Evolutionary conservation across 2,888 invertebrate species (phyloP), one percentile per base, ranked within the genome.

Genomic region (Folsomia candida): DNA sequence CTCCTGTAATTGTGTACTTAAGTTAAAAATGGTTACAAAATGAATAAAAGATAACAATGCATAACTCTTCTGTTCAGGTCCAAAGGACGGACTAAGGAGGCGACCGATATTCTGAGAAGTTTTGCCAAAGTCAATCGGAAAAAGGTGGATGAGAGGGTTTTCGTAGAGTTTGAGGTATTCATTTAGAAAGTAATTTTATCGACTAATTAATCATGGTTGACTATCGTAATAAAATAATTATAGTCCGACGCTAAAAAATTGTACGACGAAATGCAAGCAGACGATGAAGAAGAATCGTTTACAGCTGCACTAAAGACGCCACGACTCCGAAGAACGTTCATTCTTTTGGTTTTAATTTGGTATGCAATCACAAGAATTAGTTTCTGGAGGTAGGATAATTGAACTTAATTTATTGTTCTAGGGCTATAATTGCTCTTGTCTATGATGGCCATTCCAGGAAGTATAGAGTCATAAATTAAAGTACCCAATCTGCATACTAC

Each of bases 361-460:
- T 86, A 80, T 79, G 67, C 4, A 29, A 9, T 3, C n/a, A 18
- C 59, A 11, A 54, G 6, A 57, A 51, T 20, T 29, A 69, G 14
- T 25, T 11, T 51, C 14, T 27, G 25, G 54, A 65, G n/a, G n/a
- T n/a, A n/a, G n/a, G n/a, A n/a, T n/a, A n/a, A n/a, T n/a, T n/a
- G n/a, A n/a, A n/a, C n/a, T n/a, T n/a, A n/a, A n/a, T n/a, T n/a
- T n/a, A n/a, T n/a, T n/a, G n/a, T 20, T n/a, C n/a, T 76, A 86
- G 86, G 86, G 92, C 93, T 91, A 89, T 90, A n/a, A 91, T 93
- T 69, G 92, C 93, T 0, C 81, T 94, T 81, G 92, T 92, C 0
- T 93, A 93, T 82, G 93, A 94, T 81, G 93, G 93, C 0, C 94
- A 94, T 81, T 93, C 93, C 20, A 86, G 94, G 81, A 94, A 93